phyloP scores from a whole-genome alignment of 2,888 invertebrate species.

The Trachelus tabidus region DNA sequence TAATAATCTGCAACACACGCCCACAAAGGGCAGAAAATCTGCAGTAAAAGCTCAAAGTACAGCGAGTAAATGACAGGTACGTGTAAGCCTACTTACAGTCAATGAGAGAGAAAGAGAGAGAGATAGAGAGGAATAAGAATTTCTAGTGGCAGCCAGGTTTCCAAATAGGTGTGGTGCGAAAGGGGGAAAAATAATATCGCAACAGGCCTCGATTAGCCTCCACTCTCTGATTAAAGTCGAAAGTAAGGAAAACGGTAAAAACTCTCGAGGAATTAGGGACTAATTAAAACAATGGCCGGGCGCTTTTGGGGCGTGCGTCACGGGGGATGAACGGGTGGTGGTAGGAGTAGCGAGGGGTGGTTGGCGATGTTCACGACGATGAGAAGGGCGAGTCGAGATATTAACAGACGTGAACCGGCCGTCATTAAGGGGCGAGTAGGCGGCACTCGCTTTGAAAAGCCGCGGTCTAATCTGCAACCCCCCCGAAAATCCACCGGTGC shows the following conservation, averaged over 20 bases:
- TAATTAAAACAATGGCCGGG: slow-evolving; percentile 46
- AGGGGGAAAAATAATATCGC: neutral
- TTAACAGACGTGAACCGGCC: slow-evolving; percentile 1
- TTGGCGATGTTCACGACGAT: neutral
- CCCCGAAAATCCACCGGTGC: slow-evolving; percentile 10
- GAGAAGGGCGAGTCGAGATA: neutral
- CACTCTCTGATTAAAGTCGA: slow-evolving; percentile 4
- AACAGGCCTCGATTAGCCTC: slow-evolving; percentile 1
- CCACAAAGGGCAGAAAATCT: no score
- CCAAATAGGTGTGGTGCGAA: neutral
- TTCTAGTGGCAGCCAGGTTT: neutral
- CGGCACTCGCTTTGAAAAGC: neutral
- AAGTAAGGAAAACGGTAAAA: neutral
- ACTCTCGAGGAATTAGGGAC: slow-evolving; percentile 44
- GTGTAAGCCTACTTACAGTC: no score
- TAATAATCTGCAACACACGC: no score
- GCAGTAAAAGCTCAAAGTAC: no score
- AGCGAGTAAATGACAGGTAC: no score
- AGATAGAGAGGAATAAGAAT: neutral
- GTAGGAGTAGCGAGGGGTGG: neutral
- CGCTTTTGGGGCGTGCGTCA: slow-evolving; percentile 19
- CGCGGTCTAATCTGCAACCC: slow-evolving; percentile 25
- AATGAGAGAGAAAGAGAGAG: no score
- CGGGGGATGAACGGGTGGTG: neutral
- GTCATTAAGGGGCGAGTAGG: neutral